Base-by-base conservation (phyloP, 2,113 vertebrate species). In the Ciconia maguari region DNA sequence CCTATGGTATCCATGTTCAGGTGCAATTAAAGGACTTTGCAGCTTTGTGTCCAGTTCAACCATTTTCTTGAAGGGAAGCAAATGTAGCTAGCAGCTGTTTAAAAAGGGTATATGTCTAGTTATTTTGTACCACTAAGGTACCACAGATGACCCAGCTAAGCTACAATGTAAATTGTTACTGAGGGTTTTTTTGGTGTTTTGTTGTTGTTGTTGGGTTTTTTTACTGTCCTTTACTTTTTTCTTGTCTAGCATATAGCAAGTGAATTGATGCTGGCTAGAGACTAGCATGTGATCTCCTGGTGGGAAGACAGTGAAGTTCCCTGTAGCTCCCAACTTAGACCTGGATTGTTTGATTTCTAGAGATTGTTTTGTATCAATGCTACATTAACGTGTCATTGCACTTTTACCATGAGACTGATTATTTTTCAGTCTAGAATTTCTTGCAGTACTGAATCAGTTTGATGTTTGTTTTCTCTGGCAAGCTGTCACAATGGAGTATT, bases 141-240 rank as follows among this genome's bases (percentile, higher is more conserved):
- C 4, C 2, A 9, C 13, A 49, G 69, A 46, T 38, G 52, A 70
- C 30, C 25, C 25, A 16, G 7, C 5, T 85, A 71, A 83, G 13
- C 36, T 46, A 19, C 6, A 10, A 2, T 11, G 2, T 29, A 62
- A 58, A 22, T 22, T 54, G 22, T 22, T 88, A 41, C 13, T 25
- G 4, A 38, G 13, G 8, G 2, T 0, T 3, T n/a, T 52, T 18
- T 57, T 41, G 8, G 7, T 24, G 12, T 3, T 34, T 11, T 54
- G 15, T 36, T 74, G 2, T 10, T 24, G 11, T 2, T 30, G 29
- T 4, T 46, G 12, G 1, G 1, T 7, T 22, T 55, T 68, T 80
- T 81, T 46, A 44, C 19, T 49, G 4, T 83, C 9, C 54, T 72
- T 80, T 32, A 13, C 13, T 72, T 86, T 48, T 9, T 13, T 86